Evolutionary conservation across 2,113 vertebrate genomes (phyloP).

Genomic region (Patagioenas fasciata): DNA sequence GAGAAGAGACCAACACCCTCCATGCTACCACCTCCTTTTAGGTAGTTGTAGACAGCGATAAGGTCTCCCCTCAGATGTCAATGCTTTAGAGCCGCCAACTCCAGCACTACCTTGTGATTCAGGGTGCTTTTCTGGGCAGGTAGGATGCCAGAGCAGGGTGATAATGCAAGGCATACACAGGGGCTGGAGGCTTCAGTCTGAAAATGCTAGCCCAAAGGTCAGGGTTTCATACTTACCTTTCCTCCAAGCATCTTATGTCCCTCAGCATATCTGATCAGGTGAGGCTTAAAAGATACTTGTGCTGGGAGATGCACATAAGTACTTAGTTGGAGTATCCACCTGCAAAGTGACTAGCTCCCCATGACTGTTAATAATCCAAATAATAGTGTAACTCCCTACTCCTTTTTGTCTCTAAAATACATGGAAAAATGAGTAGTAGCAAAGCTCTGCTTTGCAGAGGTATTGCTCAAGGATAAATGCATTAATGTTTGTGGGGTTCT

Average conservation of each 20-base stretch:
- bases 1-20: no score
- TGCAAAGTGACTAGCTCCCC: neutral
- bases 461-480: neutral
- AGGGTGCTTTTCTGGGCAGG: neutral
- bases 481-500: neutral
- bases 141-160: neutral
- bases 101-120: neutral
- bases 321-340: neutral
- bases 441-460: neutral
- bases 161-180: neutral
- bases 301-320: rapidly evolving
- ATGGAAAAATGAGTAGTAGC: neutral
- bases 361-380: neutral
- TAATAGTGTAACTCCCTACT: neutral
- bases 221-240: neutral
- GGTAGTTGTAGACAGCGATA: no score
- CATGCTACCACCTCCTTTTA: no score
- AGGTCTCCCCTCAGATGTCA: no score
- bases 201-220: neutral
- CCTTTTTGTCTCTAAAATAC: neutral
- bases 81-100: neutral
- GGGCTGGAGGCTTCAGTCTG: rapidly evolving
- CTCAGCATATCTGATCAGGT: neutral
- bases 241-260: neutral
- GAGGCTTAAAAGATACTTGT: neutral